Evolutionary conservation across 2,797 vertebrate species (phyloP).

Genomic region (Artibeus lituratus): DNA sequence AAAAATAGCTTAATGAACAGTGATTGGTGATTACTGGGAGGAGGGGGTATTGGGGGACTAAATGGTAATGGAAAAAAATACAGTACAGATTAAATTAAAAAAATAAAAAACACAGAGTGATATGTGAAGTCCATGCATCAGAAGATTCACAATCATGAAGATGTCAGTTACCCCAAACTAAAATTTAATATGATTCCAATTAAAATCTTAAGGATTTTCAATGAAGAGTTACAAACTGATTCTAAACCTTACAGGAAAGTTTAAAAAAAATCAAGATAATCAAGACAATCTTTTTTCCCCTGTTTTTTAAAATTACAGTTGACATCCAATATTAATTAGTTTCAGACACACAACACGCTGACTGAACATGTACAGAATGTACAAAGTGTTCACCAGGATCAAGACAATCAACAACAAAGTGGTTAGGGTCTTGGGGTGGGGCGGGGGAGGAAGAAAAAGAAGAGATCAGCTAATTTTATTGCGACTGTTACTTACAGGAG

Average conservation of each 20-base stretch:
- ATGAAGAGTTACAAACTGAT: not conserved
- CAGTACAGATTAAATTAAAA: not conserved
- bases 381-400: not conserved
- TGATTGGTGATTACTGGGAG: not conserved
- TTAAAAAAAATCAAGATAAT: not conserved
- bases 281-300: not conserved
- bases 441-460: not conserved
- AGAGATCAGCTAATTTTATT: not conserved
- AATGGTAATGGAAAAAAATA: not conserved
- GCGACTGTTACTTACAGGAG: not conserved
- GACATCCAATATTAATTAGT: not conserved
- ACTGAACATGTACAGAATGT: accelerated
- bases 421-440: not conserved
- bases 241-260: not conserved
- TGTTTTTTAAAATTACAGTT: not conserved
- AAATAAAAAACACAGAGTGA: not conserved
- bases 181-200: not conserved
- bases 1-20: not conserved
- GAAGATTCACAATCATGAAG: not conserved
- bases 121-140: not conserved
- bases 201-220: not conserved
- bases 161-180: not conserved
- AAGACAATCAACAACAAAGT: not conserved
- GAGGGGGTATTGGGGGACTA: no score
- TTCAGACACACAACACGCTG: not conserved